Evolutionary conservation across 1,140 invertebrate genomes (phyloP), one percentile per base, ranked within the genome.

Genomic region (Conopomorpha cramerella): DNA sequence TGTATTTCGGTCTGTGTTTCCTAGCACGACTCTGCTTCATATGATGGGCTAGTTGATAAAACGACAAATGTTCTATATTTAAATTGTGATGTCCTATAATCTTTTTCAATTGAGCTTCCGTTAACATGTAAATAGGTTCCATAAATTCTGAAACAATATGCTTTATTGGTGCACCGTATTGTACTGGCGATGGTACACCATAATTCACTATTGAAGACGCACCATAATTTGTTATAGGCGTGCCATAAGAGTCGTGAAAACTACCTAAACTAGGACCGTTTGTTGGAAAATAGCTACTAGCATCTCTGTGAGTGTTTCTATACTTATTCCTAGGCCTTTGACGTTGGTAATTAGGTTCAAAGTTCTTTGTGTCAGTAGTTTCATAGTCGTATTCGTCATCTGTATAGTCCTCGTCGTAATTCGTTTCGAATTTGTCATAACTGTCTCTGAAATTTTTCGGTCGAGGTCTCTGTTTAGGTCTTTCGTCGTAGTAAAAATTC

Each of bases 61-160:
- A 49, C 32, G 71, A 64, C 26, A 67, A 51, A 47, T 71, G 65
- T 39, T 63, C 50, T 27, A 70, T 67, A 38, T 74, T 71, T 15
- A 71, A 45, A 43, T 70, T 72, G 12, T 55, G 53, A 16, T 61
- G 55, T 1, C 57, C 58, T 16, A 72, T 36, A 16, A 72, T 37
- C 26, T 55, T 46, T 39, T 64, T 64, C 23, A 74, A 36, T 32
- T 72, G 61, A 0, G 57, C 46, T 34, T 70, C 51, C 10, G 65
- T 68, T 15, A 74, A 38, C 41, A 72, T 51, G 15, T 70, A 70
- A 0, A 72, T 43, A 0, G 66, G 70, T 40, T 74, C 66, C 11
- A 51, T 12, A 50, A 29, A 30, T 38, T 25, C 4, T 23, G n/a
- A 4, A 26, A 18, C 14, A 27, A 26, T 25, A 30, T 28, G 18